Base-by-base conservation (phyloP, 1,140 invertebrate genomes). In the Ericerus pela region DNA sequence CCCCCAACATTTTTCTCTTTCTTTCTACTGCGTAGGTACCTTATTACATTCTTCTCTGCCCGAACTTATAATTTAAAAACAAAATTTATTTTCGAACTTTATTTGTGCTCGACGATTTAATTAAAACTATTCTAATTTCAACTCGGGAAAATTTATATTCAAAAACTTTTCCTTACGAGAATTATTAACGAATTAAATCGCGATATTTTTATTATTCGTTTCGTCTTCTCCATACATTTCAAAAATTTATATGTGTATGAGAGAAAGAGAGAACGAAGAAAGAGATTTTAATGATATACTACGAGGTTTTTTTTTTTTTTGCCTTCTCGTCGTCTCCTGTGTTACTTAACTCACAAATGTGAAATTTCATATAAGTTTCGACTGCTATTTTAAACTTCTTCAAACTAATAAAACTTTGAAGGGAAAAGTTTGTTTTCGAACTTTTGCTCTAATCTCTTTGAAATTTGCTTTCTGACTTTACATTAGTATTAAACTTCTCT, bases 301-400 rank as follows among this genome's bases (percentile, higher is more conserved):
- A 47, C 10, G 41, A 47, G 26, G 26, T 47, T 47, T 47, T 24
- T 47, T 47, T 22, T 47, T 47, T 14, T 47, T 14, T 8, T 47
- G 22, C 26, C 4, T 14, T 47, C 26, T 47, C 20, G 22, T 30
- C 36, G 12, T 33, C n/a, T 33, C 30, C 30, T 8, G 8, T 33
- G 8, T 33, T 33, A 33, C 30, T 47, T 47, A 10, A 47, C n/a
- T 24, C 41, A 14, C 18, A 47, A 47, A 47, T 47, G 41, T 24
- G 41, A 47, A 47, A 47, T 24, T 47, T 47, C 41, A 47, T 47
- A 47, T 47, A 22, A 47, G 41, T 47, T 47, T 47, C 41, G 41
- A 47, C 41, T 47, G 26, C 41, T 47, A 47, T 47, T 47, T 47
- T 47, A 47, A 47, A 47, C 41, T 47, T 47, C 26, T 47, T 24